Base-by-base conservation (phyloP, 2,113 vertebrate genomes). In the Gobius niger region DNA sequence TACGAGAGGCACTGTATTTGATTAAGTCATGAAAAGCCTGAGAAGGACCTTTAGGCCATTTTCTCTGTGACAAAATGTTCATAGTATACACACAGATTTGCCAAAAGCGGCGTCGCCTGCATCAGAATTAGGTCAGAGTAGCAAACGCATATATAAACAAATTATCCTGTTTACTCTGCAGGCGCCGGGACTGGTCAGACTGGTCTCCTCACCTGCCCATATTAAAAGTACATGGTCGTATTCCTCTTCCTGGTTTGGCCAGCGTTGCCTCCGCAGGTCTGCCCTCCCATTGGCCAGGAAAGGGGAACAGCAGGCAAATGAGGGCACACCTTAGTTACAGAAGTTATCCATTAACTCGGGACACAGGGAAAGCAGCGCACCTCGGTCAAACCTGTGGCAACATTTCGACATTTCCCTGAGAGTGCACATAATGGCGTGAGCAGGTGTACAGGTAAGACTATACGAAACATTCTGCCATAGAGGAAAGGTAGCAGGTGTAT, bases 291-390 rank as follows among this genome's bases (percentile, higher is more conserved):
- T 88, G 83, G 87, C 56, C 62, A 53, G 72, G 67, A 59, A 56
- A 52, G 14, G n/a, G 57, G 13, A 47, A 41, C 12, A 73, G 60
- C 65, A 65, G 81, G 84, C 5, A 59, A 72, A 70, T 65, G 47
- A 47, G 42, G 81, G 81, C 82, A 62, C 85, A 85, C 82, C 82
- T 88, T 84, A 68, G 72, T 78, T 67, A 84, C 72, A 70, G 54
- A 54, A 81, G 89, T 93, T 91, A 92, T n/a, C 78, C 77, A 92
- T 94, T 93, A 93, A 93, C 92, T 73, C 4, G 60, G 51, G 57
- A 70, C 83, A 77, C 71, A 76, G 63, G 78, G 24, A 71, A 85
- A 83, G 76, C 57, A 67, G 73, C 62, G 50, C 85, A 67, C 83
- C 83, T 82, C 52, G 10, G 42, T 74, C 88, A 91, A 34, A 91